Conservation (phyloP, 2,113 vertebrate species). For the Ailurus styani region DNA sequence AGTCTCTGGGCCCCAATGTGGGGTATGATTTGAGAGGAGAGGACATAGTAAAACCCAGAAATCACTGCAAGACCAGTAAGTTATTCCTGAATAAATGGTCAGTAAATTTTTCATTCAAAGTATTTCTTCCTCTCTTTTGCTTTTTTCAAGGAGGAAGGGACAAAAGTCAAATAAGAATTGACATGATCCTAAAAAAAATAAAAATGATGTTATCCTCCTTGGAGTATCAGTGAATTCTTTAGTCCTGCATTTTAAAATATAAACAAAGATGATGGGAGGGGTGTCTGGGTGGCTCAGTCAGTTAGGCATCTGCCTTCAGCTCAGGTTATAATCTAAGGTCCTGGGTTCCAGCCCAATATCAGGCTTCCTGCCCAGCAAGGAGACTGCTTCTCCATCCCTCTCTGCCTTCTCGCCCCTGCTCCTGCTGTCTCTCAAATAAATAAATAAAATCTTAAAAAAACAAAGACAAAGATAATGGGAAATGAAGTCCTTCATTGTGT, state of each 20-base stretch:
- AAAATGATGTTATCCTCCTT: not conserved
- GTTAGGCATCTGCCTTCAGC: not conserved
- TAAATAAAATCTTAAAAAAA: not conserved
- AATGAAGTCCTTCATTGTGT: not conserved
- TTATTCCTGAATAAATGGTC: not conserved
- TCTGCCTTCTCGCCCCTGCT: not conserved
- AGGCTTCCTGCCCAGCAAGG: not conserved
- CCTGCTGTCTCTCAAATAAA: not conserved
- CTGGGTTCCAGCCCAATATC: not conserved
- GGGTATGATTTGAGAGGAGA: not conserved
- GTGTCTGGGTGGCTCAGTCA: not conserved
- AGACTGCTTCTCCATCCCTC: not conserved
- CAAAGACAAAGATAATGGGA: not conserved
- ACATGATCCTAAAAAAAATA: not conserved
- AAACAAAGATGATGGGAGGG: not conserved
- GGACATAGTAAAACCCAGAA: not conserved
- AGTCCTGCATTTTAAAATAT: not conserved
- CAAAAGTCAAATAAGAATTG: not conserved
- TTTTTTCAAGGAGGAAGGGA: not conserved
- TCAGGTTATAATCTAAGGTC: not conserved
- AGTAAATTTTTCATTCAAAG: not conserved
- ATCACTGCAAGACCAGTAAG: not conserved
- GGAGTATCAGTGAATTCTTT: not conserved
- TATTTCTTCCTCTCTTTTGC: not conserved
- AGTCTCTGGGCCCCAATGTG: not conserved